Conservation (phyloP, 2,113 vertebrate species). For the Erinaceus europaeus region DNA sequence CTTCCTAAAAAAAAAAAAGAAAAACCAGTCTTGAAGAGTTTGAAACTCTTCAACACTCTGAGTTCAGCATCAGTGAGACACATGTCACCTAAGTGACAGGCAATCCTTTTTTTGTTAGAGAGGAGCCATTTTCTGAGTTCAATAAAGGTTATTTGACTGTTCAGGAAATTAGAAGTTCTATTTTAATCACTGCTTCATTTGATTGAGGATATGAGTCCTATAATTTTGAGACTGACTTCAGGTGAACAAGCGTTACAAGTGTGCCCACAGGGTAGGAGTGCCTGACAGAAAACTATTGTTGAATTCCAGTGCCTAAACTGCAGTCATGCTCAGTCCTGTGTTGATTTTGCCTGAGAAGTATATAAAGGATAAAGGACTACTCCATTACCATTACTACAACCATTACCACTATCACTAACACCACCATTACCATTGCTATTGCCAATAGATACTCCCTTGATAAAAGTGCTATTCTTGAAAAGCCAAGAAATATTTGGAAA, state of each 20-base stretch:
- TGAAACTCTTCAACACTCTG: background rate
- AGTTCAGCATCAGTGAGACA: background rate
- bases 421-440: too few relatives aligned
- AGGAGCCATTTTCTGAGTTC: background rate
- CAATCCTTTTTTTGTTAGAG: slow-evolving; percentile 35
- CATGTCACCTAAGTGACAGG: background rate
- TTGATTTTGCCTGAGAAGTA: background rate
- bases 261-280: background rate
- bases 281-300: background rate
- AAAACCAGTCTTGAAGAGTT: background rate
- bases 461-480: slow-evolving; percentile 20
- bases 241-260: background rate
- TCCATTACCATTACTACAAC: too few relatives aligned
- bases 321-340: background rate
- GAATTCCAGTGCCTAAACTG: background rate
- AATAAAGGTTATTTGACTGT: slow-evolving; percentile 39
- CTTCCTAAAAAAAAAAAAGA: too few relatives aligned
- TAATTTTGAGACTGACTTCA: slow-evolving; percentile 33
- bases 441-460: background rate
- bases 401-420: too few relatives aligned
- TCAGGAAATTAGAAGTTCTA: slow-evolving; percentile 50
- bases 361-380: background rate
- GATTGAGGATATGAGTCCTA: slow-evolving; percentile 37
- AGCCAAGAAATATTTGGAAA: slow-evolving; percentile 6
- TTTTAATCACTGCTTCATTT: slow-evolving; percentile 40